Base-by-base conservation (phyloP, 2,113 vertebrate species). In the Leuciscus idus region DNA sequence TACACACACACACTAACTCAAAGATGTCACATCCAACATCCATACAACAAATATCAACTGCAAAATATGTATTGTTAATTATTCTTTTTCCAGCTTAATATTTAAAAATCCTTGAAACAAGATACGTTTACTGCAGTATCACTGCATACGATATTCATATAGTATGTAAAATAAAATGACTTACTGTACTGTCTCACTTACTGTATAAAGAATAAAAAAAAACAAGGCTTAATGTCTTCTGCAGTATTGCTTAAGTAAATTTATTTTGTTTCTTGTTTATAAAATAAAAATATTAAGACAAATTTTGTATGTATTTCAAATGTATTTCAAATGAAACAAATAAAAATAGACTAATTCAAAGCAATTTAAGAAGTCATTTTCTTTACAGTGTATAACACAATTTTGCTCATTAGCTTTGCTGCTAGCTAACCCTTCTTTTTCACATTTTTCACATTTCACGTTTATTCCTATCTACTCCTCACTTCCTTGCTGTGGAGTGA, bases 1-100 rank as follows among this genome's bases (percentile, higher is more conserved):
- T 15, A 80, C 52, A 50, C 66, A 87, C 66, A 87, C 52, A 80
- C 64, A 28, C 2, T 28, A 21, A 72, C 9, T 23, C 19, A 39
- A 39, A 36, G 28, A 57, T 43, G 30, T 61, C 30, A 26, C 0
- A 8, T 61, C 6, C 23, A 39, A 15, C 21, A 36, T 13, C 4
- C 23, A 23, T 39, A 39, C 28, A 59, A 59, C 30, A 52, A 19
- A 50, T 48, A 57, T 57, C 52, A 55, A 19, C 55, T 17, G 15
- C 50, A 52, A 52, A 52, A 52, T 13, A 1, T 52, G 15, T 43
- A 43, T 43, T 43, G 43, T 9, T 43, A 9, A 43, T 15, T 17
- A 52, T 52, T 52, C 17, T 52, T 52, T 52, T 52, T 52, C 50
- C 50, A 52, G 15, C 4, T 52, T 15, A 52, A 52, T 52, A 52